A percentile compares a stretch with the other conserved stretches of the same genome.
These are phyloP conservation scores for Conus betulinus DNA, from an alignment of 1,140 invertebrate species.

Conservation along the genomic window DNA sequence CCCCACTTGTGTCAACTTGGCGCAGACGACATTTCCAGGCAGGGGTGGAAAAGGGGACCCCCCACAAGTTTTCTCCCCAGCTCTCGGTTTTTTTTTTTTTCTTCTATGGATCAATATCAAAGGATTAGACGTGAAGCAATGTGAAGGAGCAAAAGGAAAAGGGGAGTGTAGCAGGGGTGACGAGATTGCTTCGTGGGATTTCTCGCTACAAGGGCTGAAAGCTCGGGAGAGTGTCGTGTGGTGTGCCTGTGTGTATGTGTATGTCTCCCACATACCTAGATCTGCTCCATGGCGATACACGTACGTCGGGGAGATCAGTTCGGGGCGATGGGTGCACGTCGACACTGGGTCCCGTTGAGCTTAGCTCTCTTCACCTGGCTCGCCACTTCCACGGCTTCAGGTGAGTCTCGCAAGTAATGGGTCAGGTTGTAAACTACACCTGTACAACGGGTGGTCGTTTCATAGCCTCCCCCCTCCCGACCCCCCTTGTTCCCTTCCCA, in stretches of 20 bases:
- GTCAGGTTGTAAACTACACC: slow-evolving; percentile 9
- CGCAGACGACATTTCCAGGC: slow-evolving; percentile 21
- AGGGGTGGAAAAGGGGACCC: slow-evolving; percentile 1
- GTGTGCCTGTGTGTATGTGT: not conserved
- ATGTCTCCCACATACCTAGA: not conserved
- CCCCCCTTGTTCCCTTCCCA: too few relatives aligned
- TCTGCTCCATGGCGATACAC: not conserved
- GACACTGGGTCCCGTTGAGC: not conserved
- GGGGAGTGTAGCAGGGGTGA: not conserved
- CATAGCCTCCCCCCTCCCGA: not conserved
- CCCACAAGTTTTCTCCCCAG: slow-evolving; percentile 3
- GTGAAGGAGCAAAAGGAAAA: not conserved
- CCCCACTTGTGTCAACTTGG: not conserved
- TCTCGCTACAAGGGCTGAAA: slow-evolving; percentile 7
- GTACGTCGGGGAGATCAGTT: not conserved
- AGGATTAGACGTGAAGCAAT: not conserved
- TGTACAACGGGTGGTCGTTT: slow-evolving; percentile 4
- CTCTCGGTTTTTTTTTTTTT: not conserved
- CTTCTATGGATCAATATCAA: not conserved
- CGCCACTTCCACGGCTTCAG: slow-evolving; percentile 16
- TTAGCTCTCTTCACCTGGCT: slow-evolving; percentile 14
- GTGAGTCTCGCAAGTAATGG: slow-evolving; percentile 8
- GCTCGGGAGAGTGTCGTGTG: not conserved
- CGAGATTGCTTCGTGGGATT: slow-evolving; percentile 13
- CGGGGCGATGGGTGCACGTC: slow-evolving; percentile 3